Base-by-base conservation (phyloP, 1,140 invertebrate species). In the Pseudobourletiella spinata region DNA sequence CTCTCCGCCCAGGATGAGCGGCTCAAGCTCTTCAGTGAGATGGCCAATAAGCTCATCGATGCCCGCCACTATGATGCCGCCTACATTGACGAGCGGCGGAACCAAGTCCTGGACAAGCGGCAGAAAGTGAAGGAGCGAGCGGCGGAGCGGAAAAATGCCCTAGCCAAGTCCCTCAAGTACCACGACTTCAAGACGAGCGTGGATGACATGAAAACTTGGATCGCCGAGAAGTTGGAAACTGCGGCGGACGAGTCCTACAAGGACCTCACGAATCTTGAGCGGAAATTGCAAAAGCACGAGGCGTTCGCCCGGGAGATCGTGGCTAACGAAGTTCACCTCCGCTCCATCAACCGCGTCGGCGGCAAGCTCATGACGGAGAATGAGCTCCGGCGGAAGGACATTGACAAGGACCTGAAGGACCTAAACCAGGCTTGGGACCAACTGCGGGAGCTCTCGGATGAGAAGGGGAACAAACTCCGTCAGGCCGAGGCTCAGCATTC, bases 231-330 rank as follows among this genome's bases (percentile, higher is more conserved):
- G 77, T 83, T 87, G 64, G 87, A 87, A 74, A 88, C 88, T 2
- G 91, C 93, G 0, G 85, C 85, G 3, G 95, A 98, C 71, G 91
- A 97, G 72, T 93, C 86, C 57, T 96, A 95, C 73, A 82, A 90
- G 26, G 94, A 98, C 72, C 77, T 96, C 18, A 86, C 83, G 39
- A 96, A 97, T 73, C 77, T 98, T 39, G 89, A 93, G 62, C 80
- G 91, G 2, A 98, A 98, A 74, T 77, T 98, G 2, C 91, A 98
- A 74, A 97, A 97, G 73, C 95, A 99, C 73, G 93, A 98, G 75
- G 95, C 95, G 0, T 98, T 98, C 74, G 93, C 98, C 72, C 80
- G 94, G 20, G 96, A 99, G 74, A 75, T 99, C 4, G 81, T 89
- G 39, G 88, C 91, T 0, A 95, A 95, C 73, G 89, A 93, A 75